These are phyloP conservation scores for Clupea harengus DNA, from an alignment of 2,113 vertebrate genomes.

Conservation along the genomic window DNA sequence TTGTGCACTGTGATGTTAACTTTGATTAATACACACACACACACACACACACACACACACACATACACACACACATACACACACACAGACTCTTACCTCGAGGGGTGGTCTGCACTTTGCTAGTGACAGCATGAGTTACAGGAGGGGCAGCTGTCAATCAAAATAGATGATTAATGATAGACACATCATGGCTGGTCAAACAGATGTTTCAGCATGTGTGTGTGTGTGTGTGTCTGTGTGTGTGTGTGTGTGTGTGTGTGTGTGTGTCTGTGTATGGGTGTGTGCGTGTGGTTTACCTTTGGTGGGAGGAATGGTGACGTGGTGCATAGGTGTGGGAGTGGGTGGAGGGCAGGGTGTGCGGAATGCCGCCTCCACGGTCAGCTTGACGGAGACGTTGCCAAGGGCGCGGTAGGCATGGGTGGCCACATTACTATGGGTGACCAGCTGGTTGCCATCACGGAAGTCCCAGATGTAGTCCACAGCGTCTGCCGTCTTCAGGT, in stretches of 20 bases:
- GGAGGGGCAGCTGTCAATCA: constrained; percentile 44
- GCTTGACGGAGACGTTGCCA: constrained; percentile 79
- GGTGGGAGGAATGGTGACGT: constrained; percentile 35
- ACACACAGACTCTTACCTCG: constrained; percentile 48
- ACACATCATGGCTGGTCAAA: neutral
- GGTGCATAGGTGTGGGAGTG: constrained; percentile 56
- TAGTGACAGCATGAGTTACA: constrained; percentile 51
- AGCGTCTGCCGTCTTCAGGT: constrained; percentile 77
- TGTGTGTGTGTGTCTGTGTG: neutral
- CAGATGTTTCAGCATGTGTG: neutral
- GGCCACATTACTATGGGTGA: constrained; percentile 72
- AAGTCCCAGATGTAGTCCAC: constrained; percentile 89
- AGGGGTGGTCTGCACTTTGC: constrained; percentile 56
- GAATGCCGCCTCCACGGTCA: constrained; percentile 83
- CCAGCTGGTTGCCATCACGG: constrained; percentile 82
- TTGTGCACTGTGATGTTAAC: no score
- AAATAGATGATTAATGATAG: neutral
- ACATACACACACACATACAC: neutral
- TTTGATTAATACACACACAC: no score
- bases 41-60: no score
- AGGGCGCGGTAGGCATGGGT: constrained; percentile 77
- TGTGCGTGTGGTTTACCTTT: neutral
- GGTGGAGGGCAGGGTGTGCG: constrained; percentile 73
- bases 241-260: neutral
- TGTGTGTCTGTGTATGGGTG: neutral